These are phyloP conservation scores for Dipodomys ordii DNA, from an alignment of 2,113 vertebrate species.

Conservation along the genomic window DNA sequence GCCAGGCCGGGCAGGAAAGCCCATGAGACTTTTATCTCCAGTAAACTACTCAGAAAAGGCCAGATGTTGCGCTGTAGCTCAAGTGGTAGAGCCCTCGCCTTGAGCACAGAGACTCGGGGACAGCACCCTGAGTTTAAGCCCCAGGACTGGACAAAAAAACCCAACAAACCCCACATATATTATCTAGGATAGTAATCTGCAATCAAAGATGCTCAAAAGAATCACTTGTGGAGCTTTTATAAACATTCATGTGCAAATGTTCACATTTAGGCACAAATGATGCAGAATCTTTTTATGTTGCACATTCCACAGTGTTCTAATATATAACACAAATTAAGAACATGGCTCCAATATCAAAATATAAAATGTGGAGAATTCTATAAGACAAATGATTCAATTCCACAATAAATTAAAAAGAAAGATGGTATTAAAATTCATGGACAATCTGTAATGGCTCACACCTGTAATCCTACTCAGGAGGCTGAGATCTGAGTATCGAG, in stretches of 20 bases:
- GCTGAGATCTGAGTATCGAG: too few species aligned
- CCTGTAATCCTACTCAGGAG: too few species aligned
- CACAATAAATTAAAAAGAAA: background rate
- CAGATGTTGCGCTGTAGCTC: too few species aligned
- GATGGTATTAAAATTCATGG: background rate
- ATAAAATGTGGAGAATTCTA: background rate
- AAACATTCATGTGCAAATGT: constrained; percentile 12
- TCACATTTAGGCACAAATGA: background rate
- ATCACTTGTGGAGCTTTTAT: background rate
- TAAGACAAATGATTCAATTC: background rate
- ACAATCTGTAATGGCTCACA: too few species aligned
- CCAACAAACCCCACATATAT: background rate
- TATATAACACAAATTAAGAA: background rate
- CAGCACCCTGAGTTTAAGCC: too few species aligned
- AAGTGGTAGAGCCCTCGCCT: too few species aligned
- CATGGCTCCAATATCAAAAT: constrained; percentile 35
- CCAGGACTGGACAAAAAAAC: too few species aligned
- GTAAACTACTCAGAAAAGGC: too few species aligned
- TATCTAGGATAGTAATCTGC: background rate
- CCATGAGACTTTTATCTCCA: too few species aligned
- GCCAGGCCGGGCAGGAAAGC: too few species aligned
- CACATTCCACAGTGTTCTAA: background rate
- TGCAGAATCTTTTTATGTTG: too few species aligned
- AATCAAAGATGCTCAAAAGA: background rate
- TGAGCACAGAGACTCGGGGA: too few species aligned